A percentile compares a stretch with the other conserved stretches of the same genome.
phyloP scores from a whole-genome alignment of 1,140 invertebrate species.

The Achatina immaculata region DNA sequence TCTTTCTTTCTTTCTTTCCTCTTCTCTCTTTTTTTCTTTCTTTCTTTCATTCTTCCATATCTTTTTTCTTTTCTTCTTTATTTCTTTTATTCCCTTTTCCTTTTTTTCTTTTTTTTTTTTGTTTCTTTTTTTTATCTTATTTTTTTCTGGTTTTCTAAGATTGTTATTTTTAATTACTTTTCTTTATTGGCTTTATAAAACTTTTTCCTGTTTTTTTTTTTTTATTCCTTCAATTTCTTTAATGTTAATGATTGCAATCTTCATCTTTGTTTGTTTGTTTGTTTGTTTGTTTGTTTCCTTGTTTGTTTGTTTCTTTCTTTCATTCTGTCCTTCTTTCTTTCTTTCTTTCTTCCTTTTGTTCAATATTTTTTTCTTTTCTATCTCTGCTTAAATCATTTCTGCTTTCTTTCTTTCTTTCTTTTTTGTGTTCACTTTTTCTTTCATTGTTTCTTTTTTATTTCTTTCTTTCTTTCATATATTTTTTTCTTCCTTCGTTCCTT shows the following conservation, averaged over 20 bases:
- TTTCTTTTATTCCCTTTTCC: background rate
- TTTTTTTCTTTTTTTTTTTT: slow-evolving; percentile 4
- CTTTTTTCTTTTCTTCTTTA: background rate
- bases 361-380: slow-evolving; percentile 7
- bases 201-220: too few relatives aligned
- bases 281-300: too few relatives aligned
- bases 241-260: too few relatives aligned
- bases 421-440: background rate
- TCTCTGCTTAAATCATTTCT: background rate
- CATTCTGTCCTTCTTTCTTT: background rate
- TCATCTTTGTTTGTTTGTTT: too few relatives aligned
- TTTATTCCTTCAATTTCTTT: too few relatives aligned
- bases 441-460: background rate
- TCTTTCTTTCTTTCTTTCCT: background rate
- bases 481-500: background rate
- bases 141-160: background rate
- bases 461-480: background rate
- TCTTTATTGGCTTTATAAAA: too few relatives aligned
- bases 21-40: background rate
- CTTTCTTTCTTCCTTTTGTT: background rate
- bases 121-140: background rate
- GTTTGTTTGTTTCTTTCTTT: background rate
- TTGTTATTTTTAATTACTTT: too few relatives aligned
- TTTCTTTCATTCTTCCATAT: background rate
- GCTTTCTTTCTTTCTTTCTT: background rate